Conservation (phyloP, 2,888 invertebrate species). For the Lasiommata megera region DNA sequence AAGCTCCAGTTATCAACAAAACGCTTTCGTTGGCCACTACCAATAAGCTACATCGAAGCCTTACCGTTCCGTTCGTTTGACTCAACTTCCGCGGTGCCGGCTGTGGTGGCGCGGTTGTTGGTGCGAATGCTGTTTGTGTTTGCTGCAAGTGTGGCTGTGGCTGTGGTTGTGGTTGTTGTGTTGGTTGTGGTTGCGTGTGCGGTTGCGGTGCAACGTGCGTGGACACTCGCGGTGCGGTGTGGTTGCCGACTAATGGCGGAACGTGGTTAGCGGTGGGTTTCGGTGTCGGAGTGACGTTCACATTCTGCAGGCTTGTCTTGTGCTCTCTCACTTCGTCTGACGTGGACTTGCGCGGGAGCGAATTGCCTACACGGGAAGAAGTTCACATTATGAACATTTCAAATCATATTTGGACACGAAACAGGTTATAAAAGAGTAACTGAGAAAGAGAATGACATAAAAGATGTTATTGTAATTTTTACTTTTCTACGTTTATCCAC, state of each 20-base stretch:
- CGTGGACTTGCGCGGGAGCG: slow-evolving; percentile 61
- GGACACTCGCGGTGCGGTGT: slow-evolving; percentile 43
- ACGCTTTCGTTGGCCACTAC: slow-evolving; percentile 6
- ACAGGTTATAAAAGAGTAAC: not conserved
- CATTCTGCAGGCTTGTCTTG: slow-evolving; percentile 63
- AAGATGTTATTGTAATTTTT: too few relatives aligned
- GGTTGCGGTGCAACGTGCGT: slow-evolving; percentile 36
- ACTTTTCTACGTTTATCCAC: too few relatives aligned
- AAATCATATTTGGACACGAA: not conserved
- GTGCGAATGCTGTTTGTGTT: slow-evolving; percentile 30
- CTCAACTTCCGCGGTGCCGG: slow-evolving; percentile 75
- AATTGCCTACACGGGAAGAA: slow-evolving; percentile 49
- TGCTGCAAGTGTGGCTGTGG: slow-evolving; percentile 40
- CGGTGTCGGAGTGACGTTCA: slow-evolving; percentile 48
- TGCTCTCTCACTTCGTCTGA: slow-evolving; percentile 74
- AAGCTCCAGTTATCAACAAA: slow-evolving; percentile 1
- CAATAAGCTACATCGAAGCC: slow-evolving; percentile 35
- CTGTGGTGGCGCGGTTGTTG: slow-evolving; percentile 56
- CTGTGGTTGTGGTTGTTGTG: slow-evolving; percentile 44
- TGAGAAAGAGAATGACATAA: too few relatives aligned
- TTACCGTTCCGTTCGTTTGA: slow-evolving; percentile 73
- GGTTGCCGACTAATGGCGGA: slow-evolving; percentile 46
- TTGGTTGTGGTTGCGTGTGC: slow-evolving; percentile 36
- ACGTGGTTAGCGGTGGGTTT: slow-evolving; percentile 53
- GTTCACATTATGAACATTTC: slow-evolving; percentile 11